Evolutionary conservation across 2,113 vertebrate genomes (phyloP), one percentile per base, ranked within the genome.

Genomic region (Clarias gariepinus): DNA sequence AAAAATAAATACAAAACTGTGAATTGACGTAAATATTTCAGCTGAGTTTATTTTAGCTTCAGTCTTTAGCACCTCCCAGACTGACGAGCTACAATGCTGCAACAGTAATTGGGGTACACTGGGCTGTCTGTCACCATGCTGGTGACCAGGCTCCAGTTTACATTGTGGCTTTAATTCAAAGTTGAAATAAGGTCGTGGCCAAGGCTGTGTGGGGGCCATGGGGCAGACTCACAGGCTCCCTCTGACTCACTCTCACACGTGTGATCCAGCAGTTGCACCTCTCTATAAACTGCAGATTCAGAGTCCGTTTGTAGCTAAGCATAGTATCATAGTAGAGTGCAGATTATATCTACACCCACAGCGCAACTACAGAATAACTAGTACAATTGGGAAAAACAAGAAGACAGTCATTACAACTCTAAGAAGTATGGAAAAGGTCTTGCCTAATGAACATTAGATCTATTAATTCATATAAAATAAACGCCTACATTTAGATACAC

Each of bases 241-340:
- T 87, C 83, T 87, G 86, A 89, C 88, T 87, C 73, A 83, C 71
- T 83, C 79, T 85, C 86, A 79, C 88, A 79, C 83, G 71, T 80
- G 86, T 87, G 86, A 69, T 64, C 83, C 80, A 87, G 83, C 76
- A 87, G 80, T 78, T 61, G 64, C 81, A 79, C 58, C n/a, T 83
- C 77, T 81, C 58, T 73, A 19, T 78, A 81, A 84, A 89, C 78
- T 87, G 63, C 79, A 89, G 19, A 87, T 58, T 87, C 71, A 85
- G 78, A 69, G 21, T 71, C 36, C 58, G 68, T 85, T 83, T 7
- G 63, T 10, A 52, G 61, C 30, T 23, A 74, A 52, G 58, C 85
- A 71, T 21, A 76, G 52, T 47, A 60, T 47, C 85, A 71, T 21
- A 76, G 60, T 47, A 60, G 76, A 83, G 66, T 84, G 30, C 33